Evolutionary conservation across 2,888 invertebrate genomes (phyloP).

Genomic region (Morpho achilles): DNA sequence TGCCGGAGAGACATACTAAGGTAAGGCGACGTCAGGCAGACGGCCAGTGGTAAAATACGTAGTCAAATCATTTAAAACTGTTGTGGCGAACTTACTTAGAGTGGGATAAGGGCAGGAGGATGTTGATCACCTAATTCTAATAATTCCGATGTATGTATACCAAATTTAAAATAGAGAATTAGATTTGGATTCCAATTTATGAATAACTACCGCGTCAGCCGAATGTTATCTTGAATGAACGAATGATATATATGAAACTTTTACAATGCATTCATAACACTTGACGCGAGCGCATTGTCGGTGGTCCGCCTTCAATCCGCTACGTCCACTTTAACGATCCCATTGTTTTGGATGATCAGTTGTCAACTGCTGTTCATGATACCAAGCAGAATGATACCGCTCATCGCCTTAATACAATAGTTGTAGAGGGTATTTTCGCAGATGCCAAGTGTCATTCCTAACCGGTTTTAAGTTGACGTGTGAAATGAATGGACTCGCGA

Average conservation of each 20-base stretch:
- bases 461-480: constrained; percentile 33
- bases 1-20: too few relatives aligned
- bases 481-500: constrained; percentile 56
- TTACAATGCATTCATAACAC: constrained; percentile 39
- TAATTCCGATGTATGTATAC: too few relatives aligned
- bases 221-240: constrained; percentile 10
- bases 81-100: too few relatives aligned
- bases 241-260: not conserved
- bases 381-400: constrained; percentile 20
- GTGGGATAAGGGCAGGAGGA: too few relatives aligned
- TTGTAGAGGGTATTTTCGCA: constrained; percentile 36
- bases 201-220: constrained; percentile 1
- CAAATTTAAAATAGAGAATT: not conserved
- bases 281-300: constrained; percentile 41
- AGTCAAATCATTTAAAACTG: too few relatives aligned
- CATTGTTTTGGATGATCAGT: constrained; percentile 68
- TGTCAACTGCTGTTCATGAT: constrained; percentile 53
- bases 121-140: too few relatives aligned
- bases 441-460: constrained; percentile 9
- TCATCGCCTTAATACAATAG: constrained; percentile 28
- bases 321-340: constrained; percentile 70
- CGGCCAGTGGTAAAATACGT: too few relatives aligned
- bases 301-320: constrained; percentile 68
- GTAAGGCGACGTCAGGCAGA: too few relatives aligned
- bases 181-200: not conserved